Evolutionary conservation across 1,140 invertebrate genomes (phyloP), one percentile per base, ranked within the genome.

Genomic region (Temnothorax longispinosus): DNA sequence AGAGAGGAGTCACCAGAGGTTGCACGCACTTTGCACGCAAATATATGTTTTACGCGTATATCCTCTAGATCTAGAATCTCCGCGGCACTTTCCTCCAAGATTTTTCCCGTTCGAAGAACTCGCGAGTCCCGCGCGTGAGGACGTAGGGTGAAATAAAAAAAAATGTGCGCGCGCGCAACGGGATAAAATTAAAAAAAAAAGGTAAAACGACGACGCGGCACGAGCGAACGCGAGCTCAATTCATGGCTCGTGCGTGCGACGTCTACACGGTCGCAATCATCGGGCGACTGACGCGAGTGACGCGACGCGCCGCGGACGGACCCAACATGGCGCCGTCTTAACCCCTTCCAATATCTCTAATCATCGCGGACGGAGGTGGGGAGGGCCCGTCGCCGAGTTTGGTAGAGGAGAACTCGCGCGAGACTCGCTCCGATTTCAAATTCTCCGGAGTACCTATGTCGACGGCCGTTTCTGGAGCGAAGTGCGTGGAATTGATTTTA

Each of bases 231-330:
- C 78, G 85, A 77, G 44, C 76, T 93, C 87, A 92, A 86, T 93
- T 91, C 92, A 94, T 94, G 89, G 89, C 89, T 92, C 89, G 82
- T 91, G 87, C 86, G 74, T 52, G 38, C 89, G 86, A 92, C 85
- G 77, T 91, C 85, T 15, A 93, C 92, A 90, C 94, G 93, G 93
- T 94, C 94, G 94, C 94, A 93, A 92, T 94, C 94, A 93, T 90
- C 92, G 92, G 91, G 93, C 93, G 92, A 95, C 94, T 94, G 89
- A 75, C 90, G 18, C 7, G 38, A 6, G 3, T 3, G 38, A 3
- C 6, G n/a, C 11, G 41, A 8, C 11, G 41, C 11, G 35, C 60
- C 75, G 13, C 21, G 35, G 32, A 62, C 74, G 56, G 21, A 41
- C 41, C n/a, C 62, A 81, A 71, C 47, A 60, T 80, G 80, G 85